Evolutionary conservation across 2,113 vertebrate species (phyloP).

Genomic region (Sylvietta virens): DNA sequence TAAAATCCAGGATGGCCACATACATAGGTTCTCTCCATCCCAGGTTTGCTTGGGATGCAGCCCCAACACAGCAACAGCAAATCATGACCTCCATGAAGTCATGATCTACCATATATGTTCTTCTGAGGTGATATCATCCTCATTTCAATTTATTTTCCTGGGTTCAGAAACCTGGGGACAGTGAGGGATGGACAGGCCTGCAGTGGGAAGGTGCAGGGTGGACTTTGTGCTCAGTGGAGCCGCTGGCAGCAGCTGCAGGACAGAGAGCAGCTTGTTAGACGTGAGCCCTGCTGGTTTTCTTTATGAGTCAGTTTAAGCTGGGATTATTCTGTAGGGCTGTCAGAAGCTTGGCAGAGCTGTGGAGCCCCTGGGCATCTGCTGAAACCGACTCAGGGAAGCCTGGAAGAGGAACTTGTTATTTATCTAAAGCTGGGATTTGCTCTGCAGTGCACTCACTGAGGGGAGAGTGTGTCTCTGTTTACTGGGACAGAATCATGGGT

Average conservation of each 20-base stretch:
- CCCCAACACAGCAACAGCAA: fast-evolving
- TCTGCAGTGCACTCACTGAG: neutral
- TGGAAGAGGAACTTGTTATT: neutral
- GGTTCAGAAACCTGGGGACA: neutral
- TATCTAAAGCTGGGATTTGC: neutral
- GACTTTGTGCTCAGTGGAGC: neutral
- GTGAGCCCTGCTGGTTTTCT: neutral
- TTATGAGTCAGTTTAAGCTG: constrained; percentile 32
- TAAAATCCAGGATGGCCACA: neutral
- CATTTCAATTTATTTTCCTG: neutral
- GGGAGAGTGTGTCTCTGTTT: neutral
- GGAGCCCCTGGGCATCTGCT: constrained; percentile 29
- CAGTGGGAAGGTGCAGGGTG: neutral
- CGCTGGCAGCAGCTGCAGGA: fast-evolving
- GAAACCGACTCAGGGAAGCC: neutral
- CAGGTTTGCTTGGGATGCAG: neutral
- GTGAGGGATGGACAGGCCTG: neutral
- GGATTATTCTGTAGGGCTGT: constrained; percentile 8
- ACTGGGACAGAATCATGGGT: neutral
- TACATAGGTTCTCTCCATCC: neutral
- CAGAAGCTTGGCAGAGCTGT: constrained; percentile 18
- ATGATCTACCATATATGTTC: neutral
- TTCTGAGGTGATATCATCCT: neutral
- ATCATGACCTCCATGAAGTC: neutral
- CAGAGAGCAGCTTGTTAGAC: neutral